A percentile compares a stretch with the other conserved stretches of the same genome.
Conservation (phyloP, 2,113 vertebrate genomes). For the Trachemys scripta region DNA sequence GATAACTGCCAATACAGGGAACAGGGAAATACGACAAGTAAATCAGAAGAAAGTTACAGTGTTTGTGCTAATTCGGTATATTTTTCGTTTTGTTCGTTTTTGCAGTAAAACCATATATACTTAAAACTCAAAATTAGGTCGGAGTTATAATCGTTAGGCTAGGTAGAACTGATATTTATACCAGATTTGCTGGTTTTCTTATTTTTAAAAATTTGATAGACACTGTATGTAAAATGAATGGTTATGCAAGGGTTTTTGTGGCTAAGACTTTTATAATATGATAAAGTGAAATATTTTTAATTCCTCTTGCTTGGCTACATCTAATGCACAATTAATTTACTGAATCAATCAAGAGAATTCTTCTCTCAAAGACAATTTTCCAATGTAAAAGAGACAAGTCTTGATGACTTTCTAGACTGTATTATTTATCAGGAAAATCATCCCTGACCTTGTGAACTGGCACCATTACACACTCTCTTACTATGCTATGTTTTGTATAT, state of each 20-base stretch:
- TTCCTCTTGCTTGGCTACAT: neutral
- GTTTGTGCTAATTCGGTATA: neutral
- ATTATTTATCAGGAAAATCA: slow-evolving; percentile 48
- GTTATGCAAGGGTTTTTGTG: neutral
- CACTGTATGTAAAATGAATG: neutral
- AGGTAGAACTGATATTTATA: neutral
- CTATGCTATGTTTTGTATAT: neutral
- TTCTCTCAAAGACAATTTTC: slow-evolving; percentile 45
- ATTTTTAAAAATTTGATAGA: neutral
- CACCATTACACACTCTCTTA: neutral
- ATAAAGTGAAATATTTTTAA: neutral
- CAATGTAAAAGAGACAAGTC: neutral
- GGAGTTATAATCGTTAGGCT: neutral
- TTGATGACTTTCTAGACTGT: neutral
- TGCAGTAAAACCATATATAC: neutral
- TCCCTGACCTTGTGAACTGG: slow-evolving; percentile 15
- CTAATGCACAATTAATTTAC: neutral
- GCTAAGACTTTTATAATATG: neutral
- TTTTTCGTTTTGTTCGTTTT: neutral
- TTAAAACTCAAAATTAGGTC: neutral
- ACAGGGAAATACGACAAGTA: neutral
- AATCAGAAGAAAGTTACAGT: fast-evolving
- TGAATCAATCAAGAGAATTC: slow-evolving; percentile 18
- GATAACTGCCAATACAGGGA: neutral
- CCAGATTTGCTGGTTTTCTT: neutral